Percentiles rank a stretch among this genome's conserved stretches.
Conservation (phyloP, 2,888 invertebrate genomes). For the Petrolisthes cinctipes region DNA sequence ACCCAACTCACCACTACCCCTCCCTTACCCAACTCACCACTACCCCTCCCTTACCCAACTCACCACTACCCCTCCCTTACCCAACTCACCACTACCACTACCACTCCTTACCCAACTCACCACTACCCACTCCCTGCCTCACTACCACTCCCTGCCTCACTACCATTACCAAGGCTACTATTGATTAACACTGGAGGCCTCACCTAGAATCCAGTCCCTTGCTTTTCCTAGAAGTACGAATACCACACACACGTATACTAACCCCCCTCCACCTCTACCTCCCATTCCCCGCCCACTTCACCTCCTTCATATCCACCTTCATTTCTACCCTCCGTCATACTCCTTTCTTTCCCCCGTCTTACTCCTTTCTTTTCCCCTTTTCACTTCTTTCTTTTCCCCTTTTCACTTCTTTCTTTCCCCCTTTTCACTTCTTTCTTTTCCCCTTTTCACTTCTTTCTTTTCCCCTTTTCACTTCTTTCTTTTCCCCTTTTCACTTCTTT, state of each 20-base stretch:
- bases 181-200: slow-evolving; percentile 3
- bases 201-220: not conserved
- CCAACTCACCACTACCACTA: not conserved
- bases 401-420: not conserved
- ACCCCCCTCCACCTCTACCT: not conserved
- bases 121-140: not conserved
- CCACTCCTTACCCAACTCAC: not conserved
- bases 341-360: not conserved
- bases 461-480: slow-evolving; percentile 6
- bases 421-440: not conserved
- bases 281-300: not conserved
- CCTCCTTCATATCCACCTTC: not conserved
- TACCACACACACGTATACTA: not conserved
- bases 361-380: not conserved
- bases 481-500: not conserved
- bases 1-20: not conserved
- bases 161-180: not conserved
- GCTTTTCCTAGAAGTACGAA: slow-evolving; percentile 16
- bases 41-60: not conserved
- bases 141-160: not conserved
- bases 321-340: not conserved
- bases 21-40: not conserved
- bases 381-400: slow-evolving; percentile 10
- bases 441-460: not conserved
- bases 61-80: not conserved